Conservation (phyloP, 2,113 vertebrate species). For the Burhinus oedicnemus region DNA sequence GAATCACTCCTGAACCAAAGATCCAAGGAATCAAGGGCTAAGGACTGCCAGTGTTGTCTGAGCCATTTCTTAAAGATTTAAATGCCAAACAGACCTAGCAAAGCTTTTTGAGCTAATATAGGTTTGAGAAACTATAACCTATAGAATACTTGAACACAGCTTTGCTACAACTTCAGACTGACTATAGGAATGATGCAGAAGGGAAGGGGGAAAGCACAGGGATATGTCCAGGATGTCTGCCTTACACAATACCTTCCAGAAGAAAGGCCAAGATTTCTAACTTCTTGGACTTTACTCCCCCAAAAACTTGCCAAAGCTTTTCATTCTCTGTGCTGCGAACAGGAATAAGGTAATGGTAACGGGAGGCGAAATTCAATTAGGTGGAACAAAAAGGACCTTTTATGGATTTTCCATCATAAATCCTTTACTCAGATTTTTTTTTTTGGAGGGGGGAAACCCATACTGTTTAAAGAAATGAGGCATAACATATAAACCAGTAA, state of each 20-base stretch:
- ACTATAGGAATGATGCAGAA: not conserved
- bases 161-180: not conserved
- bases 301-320: constrained; percentile 55
- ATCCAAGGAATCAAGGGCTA: not conserved
- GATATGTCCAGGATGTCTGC: constrained; percentile 25
- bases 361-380: constrained; percentile 58
- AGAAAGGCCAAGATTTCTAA: constrained; percentile 52
- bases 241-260: constrained; percentile 66
- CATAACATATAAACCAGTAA: constrained; percentile 53
- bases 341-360: constrained; percentile 61
- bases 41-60: not conserved
- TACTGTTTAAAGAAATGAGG: constrained; percentile 51
- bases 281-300: constrained; percentile 37
- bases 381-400: constrained; percentile 62
- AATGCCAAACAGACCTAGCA: not conserved
- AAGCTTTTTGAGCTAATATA: not conserved
- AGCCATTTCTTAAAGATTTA: not conserved
- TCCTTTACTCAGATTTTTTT: not conserved
- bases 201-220: not conserved
- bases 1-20: not conserved
- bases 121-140: not conserved
- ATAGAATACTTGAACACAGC: not conserved
- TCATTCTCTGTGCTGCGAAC: constrained; percentile 43
- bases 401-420: constrained; percentile 64
- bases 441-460: not conserved